Conservation (phyloP, 2,797 vertebrate genomes). For the Botia kubotai region DNA sequence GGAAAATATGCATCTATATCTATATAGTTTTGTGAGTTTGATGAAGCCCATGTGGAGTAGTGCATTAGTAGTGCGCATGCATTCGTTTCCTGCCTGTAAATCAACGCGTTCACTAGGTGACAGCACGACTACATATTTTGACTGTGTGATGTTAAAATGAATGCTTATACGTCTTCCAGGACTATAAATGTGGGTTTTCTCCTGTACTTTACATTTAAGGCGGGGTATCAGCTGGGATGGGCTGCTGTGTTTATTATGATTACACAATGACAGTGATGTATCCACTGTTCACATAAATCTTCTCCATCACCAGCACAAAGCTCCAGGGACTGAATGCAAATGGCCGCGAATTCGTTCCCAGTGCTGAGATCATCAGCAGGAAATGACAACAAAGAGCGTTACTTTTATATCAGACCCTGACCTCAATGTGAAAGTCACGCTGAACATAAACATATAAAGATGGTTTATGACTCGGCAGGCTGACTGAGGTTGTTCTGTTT, state of each 20-base stretch:
- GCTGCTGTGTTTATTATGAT: conserved; percentile 50
- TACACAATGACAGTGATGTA: conserved; percentile 49
- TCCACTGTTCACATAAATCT: conserved; percentile 54
- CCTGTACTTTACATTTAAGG: conserved; percentile 64
- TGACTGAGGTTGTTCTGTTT: neutral
- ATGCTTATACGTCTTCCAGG: conserved; percentile 24
- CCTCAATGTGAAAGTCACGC: neutral
- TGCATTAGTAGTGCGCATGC: too few relatives aligned
- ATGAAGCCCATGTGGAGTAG: neutral
- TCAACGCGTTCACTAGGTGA: conserved; percentile 1
- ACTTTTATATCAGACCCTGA: conserved; percentile 14
- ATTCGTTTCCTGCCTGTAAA: conserved; percentile 17
- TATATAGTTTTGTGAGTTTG: neutral
- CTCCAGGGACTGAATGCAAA: conserved; percentile 45
- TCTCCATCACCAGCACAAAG: conserved; percentile 40
- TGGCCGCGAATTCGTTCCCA: conserved; percentile 6
- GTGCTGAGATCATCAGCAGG: conserved; percentile 3
- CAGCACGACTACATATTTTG: conserved; percentile 13
- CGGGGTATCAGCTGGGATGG: conserved; percentile 17
- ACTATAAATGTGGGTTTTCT: conserved; percentile 48
- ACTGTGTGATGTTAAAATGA: conserved; percentile 33
- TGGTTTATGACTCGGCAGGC: neutral
- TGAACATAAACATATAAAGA: neutral
- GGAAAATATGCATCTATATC: too few relatives aligned
- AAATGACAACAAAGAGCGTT: conserved; percentile 3